phyloP scores from a whole-genome alignment of 2,113 vertebrate species.

The Platichthys flesus region DNA sequence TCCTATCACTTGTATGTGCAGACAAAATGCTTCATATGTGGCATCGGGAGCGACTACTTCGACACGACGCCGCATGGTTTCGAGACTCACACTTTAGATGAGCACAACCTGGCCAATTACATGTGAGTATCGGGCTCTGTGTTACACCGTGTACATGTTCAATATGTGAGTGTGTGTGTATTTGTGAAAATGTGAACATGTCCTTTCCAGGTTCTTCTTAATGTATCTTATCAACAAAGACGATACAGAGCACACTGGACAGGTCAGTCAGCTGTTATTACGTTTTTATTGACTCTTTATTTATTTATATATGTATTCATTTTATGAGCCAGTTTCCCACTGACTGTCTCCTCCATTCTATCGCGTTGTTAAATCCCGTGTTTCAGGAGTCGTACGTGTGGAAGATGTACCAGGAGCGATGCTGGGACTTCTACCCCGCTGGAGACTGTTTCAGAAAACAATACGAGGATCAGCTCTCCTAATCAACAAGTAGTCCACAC shows the following conservation, averaged over 20 bases:
- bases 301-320: neutral
- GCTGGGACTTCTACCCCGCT: conserved; percentile 85
- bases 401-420: conserved; percentile 87
- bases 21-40: conserved; percentile 96
- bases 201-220: conserved; percentile 89
- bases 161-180: neutral
- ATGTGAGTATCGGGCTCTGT: conserved; percentile 74
- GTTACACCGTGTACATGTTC: neutral
- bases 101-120: conserved; percentile 93
- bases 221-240: conserved; percentile 97
- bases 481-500: conserved; percentile 20
- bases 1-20: conserved; percentile 58
- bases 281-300: neutral
- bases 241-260: conserved; percentile 93
- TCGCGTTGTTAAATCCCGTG: neutral
- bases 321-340: neutral
- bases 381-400: conserved; percentile 84
- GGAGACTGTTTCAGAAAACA: conserved; percentile 86
- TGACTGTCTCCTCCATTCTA: neutral
- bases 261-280: conserved; percentile 79
- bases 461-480: conserved; percentile 84
- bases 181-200: neutral
- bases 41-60: conserved; percentile 94
- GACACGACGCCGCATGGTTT: conserved; percentile 93
- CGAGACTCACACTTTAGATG: conserved; percentile 92